phyloP scores from a whole-genome alignment of 1,140 invertebrate genomes.

The Brachionus manjavacas region DNA sequence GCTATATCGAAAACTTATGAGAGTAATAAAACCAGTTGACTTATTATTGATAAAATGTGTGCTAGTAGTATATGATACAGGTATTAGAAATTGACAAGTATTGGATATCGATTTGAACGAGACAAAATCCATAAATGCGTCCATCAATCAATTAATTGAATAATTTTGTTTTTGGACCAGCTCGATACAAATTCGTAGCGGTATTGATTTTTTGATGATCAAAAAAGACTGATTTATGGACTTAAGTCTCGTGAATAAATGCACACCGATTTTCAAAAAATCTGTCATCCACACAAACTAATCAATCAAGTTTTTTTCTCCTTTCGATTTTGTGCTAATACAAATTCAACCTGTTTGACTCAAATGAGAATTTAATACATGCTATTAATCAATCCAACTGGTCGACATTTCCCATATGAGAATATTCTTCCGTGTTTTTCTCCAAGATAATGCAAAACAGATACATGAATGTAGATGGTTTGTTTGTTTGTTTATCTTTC shows the following conservation, averaged over 20 bases:
- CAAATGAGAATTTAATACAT: constrained; percentile 9
- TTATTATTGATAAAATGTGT: constrained; percentile 17
- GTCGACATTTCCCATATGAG: constrained; percentile 21
- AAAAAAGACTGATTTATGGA: constrained; percentile 22
- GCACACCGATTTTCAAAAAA: not conserved
- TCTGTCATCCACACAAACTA: constrained; percentile 16
- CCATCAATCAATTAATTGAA: constrained; percentile 9
- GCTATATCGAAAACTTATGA: constrained; percentile 8
- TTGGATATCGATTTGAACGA: constrained; percentile 14
- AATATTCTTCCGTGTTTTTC: not conserved
- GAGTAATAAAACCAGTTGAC: constrained; percentile 10
- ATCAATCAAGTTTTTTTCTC: not conserved
- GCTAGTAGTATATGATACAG: not conserved
- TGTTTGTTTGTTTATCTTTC: constrained; percentile 37
- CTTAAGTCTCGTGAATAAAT: constrained; percentile 1
- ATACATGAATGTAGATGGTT: not conserved
- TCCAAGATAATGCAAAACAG: constrained; percentile 19
- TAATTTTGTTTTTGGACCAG: not conserved
- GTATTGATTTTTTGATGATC: constrained; percentile 15
- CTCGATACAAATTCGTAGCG: not conserved
- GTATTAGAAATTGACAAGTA: constrained; percentile 17
- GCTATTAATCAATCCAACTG: constrained; percentile 35
- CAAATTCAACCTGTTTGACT: constrained; percentile 27
- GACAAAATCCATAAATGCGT: not conserved
- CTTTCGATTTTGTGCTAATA: not conserved